Evolutionary conservation across 2,797 vertebrate genomes (phyloP).

Genomic region (Cuculus canorus): DNA sequence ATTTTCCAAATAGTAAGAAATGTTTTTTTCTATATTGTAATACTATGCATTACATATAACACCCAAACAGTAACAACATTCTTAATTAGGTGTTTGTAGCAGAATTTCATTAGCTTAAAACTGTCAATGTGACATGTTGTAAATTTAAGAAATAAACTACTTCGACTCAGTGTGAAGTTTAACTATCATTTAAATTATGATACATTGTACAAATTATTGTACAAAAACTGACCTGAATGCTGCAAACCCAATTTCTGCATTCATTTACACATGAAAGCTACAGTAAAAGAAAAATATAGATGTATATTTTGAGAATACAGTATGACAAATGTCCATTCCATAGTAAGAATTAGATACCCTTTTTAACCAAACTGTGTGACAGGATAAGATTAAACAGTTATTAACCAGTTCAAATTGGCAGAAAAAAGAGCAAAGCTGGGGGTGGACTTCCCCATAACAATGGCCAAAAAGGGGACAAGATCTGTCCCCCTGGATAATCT

Average conservation of each 20-base stretch:
- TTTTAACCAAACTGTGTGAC: not conserved
- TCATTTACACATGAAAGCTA: not conserved
- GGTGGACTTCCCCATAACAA: not conserved
- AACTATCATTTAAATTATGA: not conserved
- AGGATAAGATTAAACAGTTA: not conserved
- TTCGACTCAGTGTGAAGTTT: not conserved
- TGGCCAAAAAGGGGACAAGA: not conserved
- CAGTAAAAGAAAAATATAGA: not conserved
- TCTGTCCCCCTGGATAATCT: not conserved
- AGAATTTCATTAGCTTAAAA: not conserved
- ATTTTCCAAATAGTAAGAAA: not conserved
- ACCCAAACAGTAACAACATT: not conserved
- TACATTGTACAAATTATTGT: not conserved
- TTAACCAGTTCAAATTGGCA: not conserved
- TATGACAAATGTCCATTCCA: not conserved
- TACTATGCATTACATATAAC: not conserved
- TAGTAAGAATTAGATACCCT: not conserved
- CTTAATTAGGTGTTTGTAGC: not conserved
- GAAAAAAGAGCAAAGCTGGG: not conserved
- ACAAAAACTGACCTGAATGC: not conserved
- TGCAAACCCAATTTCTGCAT: not conserved
- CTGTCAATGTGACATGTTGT: not conserved
- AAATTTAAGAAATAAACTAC: not conserved
- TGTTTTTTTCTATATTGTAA: not conserved
- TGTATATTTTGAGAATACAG: not conserved